phyloP scores from a whole-genome alignment of 1,140 invertebrate species.

The Rhizoglyphus robini region DNA sequence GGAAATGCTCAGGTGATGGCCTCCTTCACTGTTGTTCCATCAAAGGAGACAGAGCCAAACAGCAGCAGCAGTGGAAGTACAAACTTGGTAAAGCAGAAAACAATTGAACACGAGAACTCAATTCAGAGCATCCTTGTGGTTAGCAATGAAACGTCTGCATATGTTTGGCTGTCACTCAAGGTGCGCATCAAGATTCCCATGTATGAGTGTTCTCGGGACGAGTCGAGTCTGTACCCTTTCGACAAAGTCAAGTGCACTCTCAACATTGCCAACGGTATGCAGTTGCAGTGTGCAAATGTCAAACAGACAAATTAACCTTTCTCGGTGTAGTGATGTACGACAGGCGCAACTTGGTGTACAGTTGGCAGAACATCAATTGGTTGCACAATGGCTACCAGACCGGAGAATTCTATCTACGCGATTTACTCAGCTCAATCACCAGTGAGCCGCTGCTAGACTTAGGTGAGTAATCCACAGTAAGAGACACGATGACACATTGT shows the following conservation, averaged over 20 bases:
- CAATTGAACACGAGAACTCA: conserved; percentile 2
- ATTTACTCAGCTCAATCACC: neutral
- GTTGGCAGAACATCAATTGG: conserved; percentile 1
- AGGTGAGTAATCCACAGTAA: no score
- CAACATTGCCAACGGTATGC: neutral
- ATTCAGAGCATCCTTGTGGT: neutral
- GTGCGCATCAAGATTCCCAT: conserved; percentile 4
- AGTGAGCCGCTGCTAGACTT: conserved; percentile 2
- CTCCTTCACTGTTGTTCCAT: neutral
- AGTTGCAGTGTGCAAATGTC: neutral
- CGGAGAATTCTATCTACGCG: neutral
- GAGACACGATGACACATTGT: no score
- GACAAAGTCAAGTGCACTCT: conserved; percentile 1
- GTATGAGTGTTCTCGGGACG: conserved; percentile 7
- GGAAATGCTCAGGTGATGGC: neutral
- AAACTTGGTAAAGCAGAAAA: conserved; percentile 9
- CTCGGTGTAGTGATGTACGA: neutral
- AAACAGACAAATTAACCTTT: neutral
- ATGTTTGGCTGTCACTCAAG: neutral
- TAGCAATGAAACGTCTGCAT: neutral
- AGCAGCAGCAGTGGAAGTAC: neutral
- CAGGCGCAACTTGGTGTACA: neutral
- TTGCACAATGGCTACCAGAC: neutral
- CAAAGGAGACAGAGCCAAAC: neutral
- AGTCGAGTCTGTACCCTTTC: neutral